phyloP scores from a whole-genome alignment of 2,113 vertebrate species.

The Mola mola region DNA sequence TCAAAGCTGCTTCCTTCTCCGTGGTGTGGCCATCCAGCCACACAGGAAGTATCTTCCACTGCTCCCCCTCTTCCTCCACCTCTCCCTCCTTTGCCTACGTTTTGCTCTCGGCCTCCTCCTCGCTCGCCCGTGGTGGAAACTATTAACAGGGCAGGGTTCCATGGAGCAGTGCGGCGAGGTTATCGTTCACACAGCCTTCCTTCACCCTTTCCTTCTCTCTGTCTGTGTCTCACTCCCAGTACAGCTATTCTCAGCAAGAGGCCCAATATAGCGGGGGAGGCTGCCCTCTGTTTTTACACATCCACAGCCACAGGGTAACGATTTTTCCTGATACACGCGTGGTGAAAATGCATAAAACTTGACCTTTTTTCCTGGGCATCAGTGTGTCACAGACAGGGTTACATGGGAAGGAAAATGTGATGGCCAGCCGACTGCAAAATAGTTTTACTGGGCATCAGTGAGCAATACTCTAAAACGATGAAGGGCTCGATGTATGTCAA shows the following conservation, averaged over 20 bases:
- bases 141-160: constrained; percentile 77
- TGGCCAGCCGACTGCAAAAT: constrained; percentile 54
- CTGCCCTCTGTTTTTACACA: constrained; percentile 72
- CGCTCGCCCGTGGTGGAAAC: constrained; percentile 77
- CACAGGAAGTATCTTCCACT: constrained; percentile 78
- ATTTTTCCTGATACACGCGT: constrained; percentile 80
- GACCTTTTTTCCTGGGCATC: constrained; percentile 67
- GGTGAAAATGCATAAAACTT: constrained; percentile 77
- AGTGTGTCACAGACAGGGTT: constrained; percentile 69
- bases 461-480: too few species aligned
- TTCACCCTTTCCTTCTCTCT: constrained; percentile 26
- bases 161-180: constrained; percentile 67
- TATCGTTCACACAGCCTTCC: constrained; percentile 70
- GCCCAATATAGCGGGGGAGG: constrained; percentile 69
- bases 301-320: constrained; percentile 76
- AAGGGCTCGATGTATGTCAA: too few species aligned
- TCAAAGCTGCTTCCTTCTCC: constrained; percentile 69
- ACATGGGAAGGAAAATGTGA: constrained; percentile 76
- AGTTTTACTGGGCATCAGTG: constrained; percentile 61
- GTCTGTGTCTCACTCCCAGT: constrained; percentile 27
- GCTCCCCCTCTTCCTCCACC: constrained; percentile 36
- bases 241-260: constrained; percentile 68
- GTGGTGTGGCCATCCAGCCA: constrained; percentile 63
- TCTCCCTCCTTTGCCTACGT: constrained; percentile 25
- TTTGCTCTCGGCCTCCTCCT: constrained; percentile 42